Conservation (phyloP, 2,888 invertebrate species). For the Sminthurides aquaticus region DNA sequence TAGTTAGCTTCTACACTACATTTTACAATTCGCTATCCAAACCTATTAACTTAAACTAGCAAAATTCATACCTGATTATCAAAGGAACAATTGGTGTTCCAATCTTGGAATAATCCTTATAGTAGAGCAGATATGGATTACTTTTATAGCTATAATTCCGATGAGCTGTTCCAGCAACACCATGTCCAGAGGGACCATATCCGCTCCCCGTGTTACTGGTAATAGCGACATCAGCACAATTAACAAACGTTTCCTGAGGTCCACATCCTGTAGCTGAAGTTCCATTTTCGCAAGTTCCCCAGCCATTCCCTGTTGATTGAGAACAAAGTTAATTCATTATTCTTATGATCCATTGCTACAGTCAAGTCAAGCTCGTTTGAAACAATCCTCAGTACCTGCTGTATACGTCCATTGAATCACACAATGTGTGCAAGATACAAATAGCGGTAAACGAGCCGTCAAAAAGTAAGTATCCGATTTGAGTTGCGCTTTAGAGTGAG, state of each 20-base stretch:
- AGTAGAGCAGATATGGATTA: conserved; percentile 20
- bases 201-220: conserved; percentile 66
- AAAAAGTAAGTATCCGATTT: conserved; percentile 56
- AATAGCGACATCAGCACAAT: conserved; percentile 81
- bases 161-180: not conserved
- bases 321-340: not conserved
- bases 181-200: conserved; percentile 46
- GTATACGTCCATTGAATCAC: conserved; percentile 90
- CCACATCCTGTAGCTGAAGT: conserved; percentile 79
- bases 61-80: conserved; percentile 23
- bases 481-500: conserved; percentile 51
- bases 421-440: conserved; percentile 78
- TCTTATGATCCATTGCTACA: too few species aligned
- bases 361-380: too few species aligned
- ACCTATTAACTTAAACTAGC: too few species aligned
- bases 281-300: conserved; percentile 79
- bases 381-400: too few species aligned
- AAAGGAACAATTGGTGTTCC: conserved; percentile 32
- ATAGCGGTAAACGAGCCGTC: conserved; percentile 69
- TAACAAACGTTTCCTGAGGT: conserved; percentile 81
- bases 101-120: conserved; percentile 9
- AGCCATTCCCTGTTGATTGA: conserved; percentile 45
- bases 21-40: too few species aligned
- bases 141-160: not conserved
- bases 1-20: too few species aligned